phyloP scores from a whole-genome alignment of 2,888 invertebrate species.

The Graphium colonna region DNA sequence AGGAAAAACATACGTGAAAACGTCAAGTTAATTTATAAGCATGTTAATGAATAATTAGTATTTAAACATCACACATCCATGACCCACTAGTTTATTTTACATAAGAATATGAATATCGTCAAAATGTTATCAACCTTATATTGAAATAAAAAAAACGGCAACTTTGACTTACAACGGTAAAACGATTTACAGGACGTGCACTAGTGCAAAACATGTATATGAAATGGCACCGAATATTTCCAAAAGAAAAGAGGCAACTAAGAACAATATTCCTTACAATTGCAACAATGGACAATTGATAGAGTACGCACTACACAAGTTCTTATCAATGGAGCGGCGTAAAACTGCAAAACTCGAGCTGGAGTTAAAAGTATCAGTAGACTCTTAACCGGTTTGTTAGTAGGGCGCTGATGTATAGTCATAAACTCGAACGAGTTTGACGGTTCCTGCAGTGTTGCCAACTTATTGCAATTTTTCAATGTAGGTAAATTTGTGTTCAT shows the following conservation, averaged over 20 bases:
- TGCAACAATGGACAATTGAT: neutral
- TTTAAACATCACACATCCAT: too few species aligned
- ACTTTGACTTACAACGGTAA: conserved; percentile 5
- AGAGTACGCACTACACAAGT: neutral
- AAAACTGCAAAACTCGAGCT: conserved; percentile 11
- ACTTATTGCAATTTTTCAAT: neutral
- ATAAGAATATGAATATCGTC: too few species aligned
- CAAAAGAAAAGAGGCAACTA: too few species aligned
- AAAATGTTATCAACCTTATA: neutral
- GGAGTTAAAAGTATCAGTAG: conserved; percentile 10
- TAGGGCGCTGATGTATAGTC: conserved; percentile 15
- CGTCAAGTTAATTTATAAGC: too few species aligned
- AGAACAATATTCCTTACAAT: neutral
- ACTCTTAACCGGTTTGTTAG: conserved; percentile 19
- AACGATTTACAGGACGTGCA: neutral
- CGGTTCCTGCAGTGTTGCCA: conserved; percentile 15
- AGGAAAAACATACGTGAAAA: too few species aligned
- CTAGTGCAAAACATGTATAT: neutral
- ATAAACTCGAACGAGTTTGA: conserved; percentile 1
- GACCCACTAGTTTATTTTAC: too few species aligned
- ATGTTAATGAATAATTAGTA: too few species aligned
- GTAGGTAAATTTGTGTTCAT: too few species aligned
- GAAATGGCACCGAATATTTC: neutral
- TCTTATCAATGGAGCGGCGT: conserved; percentile 17
- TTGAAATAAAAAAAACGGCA: neutral